A percentile compares a stretch with the other conserved stretches of the same genome.
phyloP scores from a whole-genome alignment of 2,113 vertebrate species.

The Heterochromis multidens region DNA sequence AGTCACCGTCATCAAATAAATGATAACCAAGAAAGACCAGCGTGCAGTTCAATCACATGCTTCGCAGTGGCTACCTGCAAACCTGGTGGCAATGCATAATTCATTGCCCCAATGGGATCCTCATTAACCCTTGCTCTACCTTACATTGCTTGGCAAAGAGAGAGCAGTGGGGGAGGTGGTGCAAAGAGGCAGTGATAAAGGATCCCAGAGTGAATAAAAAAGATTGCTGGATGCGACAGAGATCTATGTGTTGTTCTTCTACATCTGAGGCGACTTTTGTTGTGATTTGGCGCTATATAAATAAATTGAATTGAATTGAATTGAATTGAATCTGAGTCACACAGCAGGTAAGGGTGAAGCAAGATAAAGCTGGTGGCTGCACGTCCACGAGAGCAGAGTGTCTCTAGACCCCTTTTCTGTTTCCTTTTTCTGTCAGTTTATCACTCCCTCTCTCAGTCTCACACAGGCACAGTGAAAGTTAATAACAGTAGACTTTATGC shows the following conservation, averaged over 20 bases:
- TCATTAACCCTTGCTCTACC: slow-evolving; percentile 19
- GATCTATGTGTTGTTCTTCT: not conserved
- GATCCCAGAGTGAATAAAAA: not conserved
- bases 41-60: not conserved
- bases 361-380: slow-evolving; percentile 20
- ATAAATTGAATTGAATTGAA: too few relatives aligned
- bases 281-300: too few relatives aligned
- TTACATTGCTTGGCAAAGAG: not conserved
- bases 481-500: slow-evolving; percentile 22
- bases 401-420: not conserved
- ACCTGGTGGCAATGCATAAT: slow-evolving; percentile 30
- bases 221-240: not conserved
- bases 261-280: too few relatives aligned
- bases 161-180: not conserved
- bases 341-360: slow-evolving; percentile 21
- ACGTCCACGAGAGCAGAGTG: slow-evolving; percentile 5
- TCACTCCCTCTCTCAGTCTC: not conserved
- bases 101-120: slow-evolving; percentile 7
- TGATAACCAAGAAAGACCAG: not conserved
- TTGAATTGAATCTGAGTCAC: slow-evolving; percentile 23
- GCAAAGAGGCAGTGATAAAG: not conserved
- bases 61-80: slow-evolving; percentile 5
- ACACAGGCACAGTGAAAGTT: not conserved
- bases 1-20: not conserved
- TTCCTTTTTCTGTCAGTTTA: not conserved